Evolutionary conservation across 2,113 vertebrate species (phyloP).

Genomic region (Entomyzon cyanotis): DNA sequence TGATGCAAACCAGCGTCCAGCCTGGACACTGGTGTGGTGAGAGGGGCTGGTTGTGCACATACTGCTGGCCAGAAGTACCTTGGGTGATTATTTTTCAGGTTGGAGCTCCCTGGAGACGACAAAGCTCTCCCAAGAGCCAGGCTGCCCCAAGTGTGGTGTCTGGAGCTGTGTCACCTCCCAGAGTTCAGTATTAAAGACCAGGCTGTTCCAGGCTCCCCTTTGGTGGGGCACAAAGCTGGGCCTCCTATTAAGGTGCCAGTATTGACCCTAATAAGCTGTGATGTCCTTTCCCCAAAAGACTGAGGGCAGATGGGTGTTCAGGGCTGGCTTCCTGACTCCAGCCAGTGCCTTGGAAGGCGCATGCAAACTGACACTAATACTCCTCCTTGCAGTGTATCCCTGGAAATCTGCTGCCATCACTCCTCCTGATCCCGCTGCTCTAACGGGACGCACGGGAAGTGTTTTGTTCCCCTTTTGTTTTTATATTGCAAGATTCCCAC

Average conservation of each 20-base stretch:
- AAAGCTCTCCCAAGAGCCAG: background rate
- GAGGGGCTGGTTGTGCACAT: background rate
- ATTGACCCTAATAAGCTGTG: constrained; percentile 49
- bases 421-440: background rate
- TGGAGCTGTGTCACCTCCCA: rapidly evolving
- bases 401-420: background rate
- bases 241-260: background rate
- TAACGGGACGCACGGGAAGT: rapidly evolving
- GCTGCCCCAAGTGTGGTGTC: background rate
- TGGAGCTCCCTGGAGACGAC: background rate
- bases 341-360: background rate
- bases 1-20: background rate
- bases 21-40: background rate
- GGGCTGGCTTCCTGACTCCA: constrained; percentile 36
- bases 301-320: background rate
- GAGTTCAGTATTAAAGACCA: constrained; percentile 3
- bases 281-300: background rate
- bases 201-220: background rate
- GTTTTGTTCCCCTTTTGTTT: background rate
- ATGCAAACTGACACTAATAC: constrained; percentile 21
- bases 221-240: background rate
- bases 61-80: background rate
- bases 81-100: background rate
- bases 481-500: background rate
- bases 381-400: background rate